Conservation (phyloP, 2,797 vertebrate genomes). For the Platalea minor region DNA sequence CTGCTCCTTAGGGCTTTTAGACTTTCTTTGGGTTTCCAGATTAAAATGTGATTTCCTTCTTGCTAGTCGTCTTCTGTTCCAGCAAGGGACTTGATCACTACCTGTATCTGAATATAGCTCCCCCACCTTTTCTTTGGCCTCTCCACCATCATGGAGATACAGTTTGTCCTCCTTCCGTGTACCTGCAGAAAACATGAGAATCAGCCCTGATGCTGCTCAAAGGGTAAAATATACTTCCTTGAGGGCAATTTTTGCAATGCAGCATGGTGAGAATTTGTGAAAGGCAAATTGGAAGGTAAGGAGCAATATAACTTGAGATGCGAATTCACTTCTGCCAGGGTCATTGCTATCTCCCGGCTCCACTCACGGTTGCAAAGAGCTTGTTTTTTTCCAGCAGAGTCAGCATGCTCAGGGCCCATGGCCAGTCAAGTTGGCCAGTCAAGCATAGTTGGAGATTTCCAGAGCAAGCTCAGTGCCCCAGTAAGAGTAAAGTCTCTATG, state of each 20-base stretch:
- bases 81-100: background rate
- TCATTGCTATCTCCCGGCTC: background rate
- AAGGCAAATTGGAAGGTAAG: background rate
- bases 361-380: background rate
- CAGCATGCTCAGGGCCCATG: background rate
- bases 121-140: background rate
- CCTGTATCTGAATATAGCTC: background rate
- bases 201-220: background rate
- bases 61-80: background rate
- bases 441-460: background rate
- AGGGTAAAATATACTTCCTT: background rate
- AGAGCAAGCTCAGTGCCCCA: background rate
- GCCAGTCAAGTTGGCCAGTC: background rate
- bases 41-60: background rate
- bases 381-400: background rate
- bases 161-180: background rate
- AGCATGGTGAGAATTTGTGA: background rate
- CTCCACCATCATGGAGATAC: background rate
- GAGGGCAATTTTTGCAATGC: background rate
- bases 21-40: background rate
- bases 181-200: background rate
- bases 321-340: background rate
- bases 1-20: background rate
- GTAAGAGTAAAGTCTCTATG: background rate
- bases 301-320: background rate